Evolutionary conservation across 2,888 invertebrate species (phyloP), one percentile per base, ranked within the genome.

Genomic region (Marasmarcha lunaedactyla): DNA sequence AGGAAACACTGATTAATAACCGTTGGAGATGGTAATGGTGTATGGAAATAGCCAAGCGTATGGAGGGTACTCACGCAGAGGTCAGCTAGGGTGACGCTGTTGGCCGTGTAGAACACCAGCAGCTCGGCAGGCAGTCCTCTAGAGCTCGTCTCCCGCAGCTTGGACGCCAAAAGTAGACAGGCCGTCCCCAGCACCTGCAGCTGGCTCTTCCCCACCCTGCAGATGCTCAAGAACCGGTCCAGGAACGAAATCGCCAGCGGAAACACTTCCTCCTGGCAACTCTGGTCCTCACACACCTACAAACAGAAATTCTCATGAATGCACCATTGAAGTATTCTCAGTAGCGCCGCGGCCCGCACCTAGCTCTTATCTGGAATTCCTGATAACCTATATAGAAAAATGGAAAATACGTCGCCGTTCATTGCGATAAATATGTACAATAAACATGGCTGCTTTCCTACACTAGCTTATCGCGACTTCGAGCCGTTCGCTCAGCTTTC

Each of bases 281-380:
- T 89, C 67, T 94, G 93, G 66, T 95, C 96, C 66, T 95, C 95
- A 81, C 96, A 97, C 53, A 98, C 95, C 97, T 97, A 86, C 36
- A 76, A 84, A 50, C 41, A 49, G 42, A 43, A 34, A 7, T n/a
- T 9, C 35, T 30, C 30, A 11, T n/a, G 9, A 30, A 30, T 30
- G n/a, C 6, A 7, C 10, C 30, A 30, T 30, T 30, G 6, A 30
- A n/a, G 10, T n/a, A 11, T n/a, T 9, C 30, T 9, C 11, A 9
- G 30, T n/a, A 30, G 30, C 30, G 30, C 6, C 25, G 9, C 5
- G n/a, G 30, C 45, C 59, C 69, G 60, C 68, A 57, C 69, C 68
- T 63, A 58, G 48, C 61, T 42, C 49, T 77, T 79, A 78, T 77
- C 74, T 66, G 70, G 73, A 66, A 73, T 78, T 70, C 68, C 71